phyloP scores from a whole-genome alignment of 2,113 vertebrate species.

The Siniperca chuatsi region DNA sequence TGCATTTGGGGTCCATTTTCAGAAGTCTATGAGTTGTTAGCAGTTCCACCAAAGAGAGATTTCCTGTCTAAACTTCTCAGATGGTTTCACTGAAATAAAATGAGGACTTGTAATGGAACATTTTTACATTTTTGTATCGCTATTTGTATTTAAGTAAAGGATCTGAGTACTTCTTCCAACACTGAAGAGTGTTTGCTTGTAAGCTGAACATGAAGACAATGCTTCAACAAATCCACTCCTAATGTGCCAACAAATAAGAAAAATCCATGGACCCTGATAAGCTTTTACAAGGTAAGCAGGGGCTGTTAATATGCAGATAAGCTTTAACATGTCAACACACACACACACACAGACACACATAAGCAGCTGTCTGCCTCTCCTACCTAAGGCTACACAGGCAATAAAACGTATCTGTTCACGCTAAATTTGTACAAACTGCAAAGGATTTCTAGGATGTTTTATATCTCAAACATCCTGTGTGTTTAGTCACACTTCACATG shows the following conservation, averaged over 20 bases:
- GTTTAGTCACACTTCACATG: too few relatives aligned
- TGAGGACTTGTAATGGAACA: too few relatives aligned
- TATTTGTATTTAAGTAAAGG: neutral
- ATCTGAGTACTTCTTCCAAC: neutral
- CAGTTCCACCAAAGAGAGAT: neutral
- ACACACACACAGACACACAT: neutral
- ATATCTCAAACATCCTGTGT: neutral
- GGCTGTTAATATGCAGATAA: neutral
- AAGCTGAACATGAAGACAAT: neutral
- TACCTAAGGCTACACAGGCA: neutral
- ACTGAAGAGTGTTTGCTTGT: neutral
- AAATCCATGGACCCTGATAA: neutral
- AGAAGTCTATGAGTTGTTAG: neutral
- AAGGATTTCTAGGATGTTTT: too few relatives aligned
- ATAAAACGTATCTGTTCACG: neutral
- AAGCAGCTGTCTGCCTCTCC: neutral
- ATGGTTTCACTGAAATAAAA: neutral
- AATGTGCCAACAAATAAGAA: neutral
- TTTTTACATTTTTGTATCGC: neutral
- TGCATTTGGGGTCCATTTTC: neutral
- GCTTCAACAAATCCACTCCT: neutral
- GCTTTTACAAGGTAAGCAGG: constrained; percentile 4
- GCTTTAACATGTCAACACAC: neutral
- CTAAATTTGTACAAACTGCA: neutral
- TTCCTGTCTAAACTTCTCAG: neutral